These are phyloP conservation scores for Zaprionus capensis DNA, from an alignment of 1,140 invertebrate genomes.

Conservation along the genomic window DNA sequence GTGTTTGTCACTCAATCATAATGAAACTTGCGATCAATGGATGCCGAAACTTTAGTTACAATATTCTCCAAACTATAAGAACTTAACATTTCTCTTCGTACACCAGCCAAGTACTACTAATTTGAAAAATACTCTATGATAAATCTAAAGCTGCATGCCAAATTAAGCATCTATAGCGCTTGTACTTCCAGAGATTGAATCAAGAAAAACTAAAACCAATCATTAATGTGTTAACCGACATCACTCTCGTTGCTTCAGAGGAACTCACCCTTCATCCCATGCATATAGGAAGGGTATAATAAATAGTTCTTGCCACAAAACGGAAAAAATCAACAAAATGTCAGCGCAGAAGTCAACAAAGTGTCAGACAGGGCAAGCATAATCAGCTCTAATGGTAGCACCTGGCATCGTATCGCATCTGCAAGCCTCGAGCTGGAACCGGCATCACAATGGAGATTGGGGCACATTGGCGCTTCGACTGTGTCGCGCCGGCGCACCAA, in stretches of 20 bases:
- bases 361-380: slow-evolving; percentile 50
- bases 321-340: slow-evolving; percentile 56
- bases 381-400: slow-evolving; percentile 64
- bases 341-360: slow-evolving; percentile 67
- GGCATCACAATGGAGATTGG: slow-evolving; percentile 1
- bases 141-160: no score
- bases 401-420: slow-evolving; percentile 25
- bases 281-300: not conserved
- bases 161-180: not conserved
- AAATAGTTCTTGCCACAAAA: slow-evolving; percentile 2
- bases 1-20: not conserved
- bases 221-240: no score
- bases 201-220: no score
- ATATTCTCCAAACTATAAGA: not conserved
- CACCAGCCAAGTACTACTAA: not conserved
- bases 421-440: not conserved
- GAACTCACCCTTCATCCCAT: not conserved
- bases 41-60: not conserved
- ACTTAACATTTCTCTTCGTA: not conserved
- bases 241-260: no score
- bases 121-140: not conserved
- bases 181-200: not conserved
- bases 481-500: slow-evolving; percentile 30
- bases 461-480: slow-evolving; percentile 2
- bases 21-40: no score